A percentile compares a stretch with the other conserved stretches of the same genome.
Evolutionary conservation across 2,888 invertebrate species (phyloP).

Genomic region (Graphium colonna): DNA sequence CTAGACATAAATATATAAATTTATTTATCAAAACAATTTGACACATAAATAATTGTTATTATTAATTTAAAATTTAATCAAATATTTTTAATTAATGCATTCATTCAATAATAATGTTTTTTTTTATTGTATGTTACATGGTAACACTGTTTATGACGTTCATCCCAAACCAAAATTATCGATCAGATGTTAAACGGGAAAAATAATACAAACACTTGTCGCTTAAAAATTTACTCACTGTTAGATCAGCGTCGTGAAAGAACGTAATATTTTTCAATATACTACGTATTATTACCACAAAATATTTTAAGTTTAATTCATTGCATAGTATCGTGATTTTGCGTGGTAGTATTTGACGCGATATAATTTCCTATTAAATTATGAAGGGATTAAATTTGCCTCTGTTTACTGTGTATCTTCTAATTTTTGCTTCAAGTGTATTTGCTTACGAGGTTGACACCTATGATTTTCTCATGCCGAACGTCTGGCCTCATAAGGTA

Average conservation of each 20-base stretch:
- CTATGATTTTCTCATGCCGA: constrained; percentile 90
- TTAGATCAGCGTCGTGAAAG: constrained; percentile 24
- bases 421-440: constrained; percentile 35
- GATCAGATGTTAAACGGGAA: constrained; percentile 45
- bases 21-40: no score
- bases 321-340: neutral
- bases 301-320: neutral
- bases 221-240: constrained; percentile 29
- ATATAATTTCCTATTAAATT: constrained; percentile 5
- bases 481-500: constrained; percentile 89
- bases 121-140: no score
- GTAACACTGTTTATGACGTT: constrained; percentile 52
- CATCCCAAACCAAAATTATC: constrained; percentile 38
- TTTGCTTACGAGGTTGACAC: constrained; percentile 59
- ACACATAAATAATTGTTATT: no score
- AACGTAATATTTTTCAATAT: neutral
- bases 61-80: no score
- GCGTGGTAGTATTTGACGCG: no score
- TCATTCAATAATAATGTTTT: no score
- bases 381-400: constrained; percentile 42
- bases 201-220: constrained; percentile 51
- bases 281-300: neutral
- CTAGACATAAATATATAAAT: no score
- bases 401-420: constrained; percentile 35
- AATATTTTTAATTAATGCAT: no score